Evolutionary conservation across 2,888 invertebrate genomes (phyloP), one percentile per base, ranked within the genome.

Genomic region (Brassicogethes aeneus): DNA sequence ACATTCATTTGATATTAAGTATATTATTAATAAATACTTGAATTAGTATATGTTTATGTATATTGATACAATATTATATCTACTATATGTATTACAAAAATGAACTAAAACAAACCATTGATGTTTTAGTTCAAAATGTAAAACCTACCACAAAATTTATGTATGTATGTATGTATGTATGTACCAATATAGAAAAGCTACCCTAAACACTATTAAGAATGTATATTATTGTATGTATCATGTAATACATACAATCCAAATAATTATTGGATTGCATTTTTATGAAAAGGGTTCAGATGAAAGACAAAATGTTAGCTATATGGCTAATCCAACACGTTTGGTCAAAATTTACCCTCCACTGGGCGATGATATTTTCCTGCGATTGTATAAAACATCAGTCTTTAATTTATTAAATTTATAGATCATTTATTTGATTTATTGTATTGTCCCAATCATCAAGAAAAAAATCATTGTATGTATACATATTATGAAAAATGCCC

Each of bases 1-100:
- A 51, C 51, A 48, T 51, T 46, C 41, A 39, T 45, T 23, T 7
- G 23, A 23, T 23, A 23, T 23, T 23, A n/a, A n/a, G n/a, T n/a
- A 23, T 23, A 23, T 23, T 23, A 23, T n/a, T n/a, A n/a, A n/a
- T n/a, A n/a, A n/a, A n/a, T n/a, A 23, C 23, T 23, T 23, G 23
- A 5, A 5, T 23, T 23, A 23, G 10, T 23, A 10, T 23, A 23
- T 23, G 23, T 23, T 7, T 23, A 23, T 23, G n/a, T 10, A 23
- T 23, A 23, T 23, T 10, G 10, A 23, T 23, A 23, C 23, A 23
- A 23, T 23, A 23, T 23, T 23, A 23, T 23, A 23, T 23, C 23
- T 23, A 23, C 23, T 23, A 23, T 23, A n/a, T n/a, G n/a, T n/a
- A 23, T 23, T 23, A 23, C 23, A 23, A 23, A 23, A 23, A 7